phyloP scores from a whole-genome alignment of 2,113 vertebrate genomes.

The Sander vitreus region DNA sequence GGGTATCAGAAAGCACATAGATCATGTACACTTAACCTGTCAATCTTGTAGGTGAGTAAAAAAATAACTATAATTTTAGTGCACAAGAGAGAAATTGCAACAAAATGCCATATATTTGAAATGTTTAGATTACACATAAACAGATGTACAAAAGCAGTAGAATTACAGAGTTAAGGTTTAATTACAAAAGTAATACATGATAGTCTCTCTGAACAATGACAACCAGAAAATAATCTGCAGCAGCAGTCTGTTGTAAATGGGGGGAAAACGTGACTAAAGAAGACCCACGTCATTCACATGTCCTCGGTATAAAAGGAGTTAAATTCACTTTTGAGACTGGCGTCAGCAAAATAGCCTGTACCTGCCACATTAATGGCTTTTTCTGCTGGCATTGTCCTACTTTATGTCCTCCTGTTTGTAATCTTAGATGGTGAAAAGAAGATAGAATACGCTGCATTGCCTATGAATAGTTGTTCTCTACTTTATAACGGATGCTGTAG shows the following conservation, averaged over 20 bases:
- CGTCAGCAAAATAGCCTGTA: constrained; percentile 23
- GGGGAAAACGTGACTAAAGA: too few relatives aligned
- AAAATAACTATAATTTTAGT: not conserved
- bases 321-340: not conserved
- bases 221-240: not conserved
- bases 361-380: constrained; percentile 24
- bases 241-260: not conserved
- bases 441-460: not conserved
- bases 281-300: constrained; percentile 4
- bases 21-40: not conserved
- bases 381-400: constrained; percentile 9
- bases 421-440: not conserved
- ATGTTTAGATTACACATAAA: not conserved
- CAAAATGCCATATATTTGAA: not conserved
- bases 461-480: constrained; percentile 3
- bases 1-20: not conserved
- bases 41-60: not conserved
- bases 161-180: not conserved
- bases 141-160: not conserved
- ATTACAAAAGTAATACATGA: not conserved
- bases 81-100: not conserved
- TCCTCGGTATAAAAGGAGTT: not conserved
- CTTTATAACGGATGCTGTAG: constrained; percentile 18
- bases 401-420: not conserved
- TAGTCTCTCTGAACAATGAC: not conserved